Conservation (phyloP, 1,140 invertebrate genomes). For the Apis dorsata region DNA sequence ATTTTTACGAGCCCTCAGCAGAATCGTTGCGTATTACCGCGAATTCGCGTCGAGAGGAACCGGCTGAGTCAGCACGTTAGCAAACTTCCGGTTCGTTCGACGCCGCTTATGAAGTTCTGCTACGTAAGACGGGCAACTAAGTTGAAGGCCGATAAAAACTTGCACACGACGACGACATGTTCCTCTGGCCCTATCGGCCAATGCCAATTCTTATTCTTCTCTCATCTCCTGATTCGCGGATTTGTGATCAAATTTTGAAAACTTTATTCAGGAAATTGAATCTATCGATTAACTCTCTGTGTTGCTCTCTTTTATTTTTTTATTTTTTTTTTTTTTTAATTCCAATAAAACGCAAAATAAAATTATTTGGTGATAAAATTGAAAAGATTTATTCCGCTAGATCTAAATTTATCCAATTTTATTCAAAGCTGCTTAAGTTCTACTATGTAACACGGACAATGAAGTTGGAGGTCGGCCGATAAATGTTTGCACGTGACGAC, state of each 20-base stretch:
- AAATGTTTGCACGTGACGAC: too few species aligned
- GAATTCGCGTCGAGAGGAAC: conserved; percentile 22
- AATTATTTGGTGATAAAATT: too few species aligned
- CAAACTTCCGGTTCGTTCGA: conserved; percentile 50
- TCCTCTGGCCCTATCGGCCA: not conserved
- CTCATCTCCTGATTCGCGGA: not conserved
- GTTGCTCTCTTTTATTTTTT: too few species aligned
- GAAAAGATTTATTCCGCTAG: too few species aligned
- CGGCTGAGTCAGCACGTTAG: conserved; percentile 48
- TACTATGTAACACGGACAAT: too few species aligned
- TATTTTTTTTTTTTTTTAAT: too few species aligned
- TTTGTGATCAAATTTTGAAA: not conserved
- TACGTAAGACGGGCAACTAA: conserved; percentile 30
- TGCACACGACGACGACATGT: conserved; percentile 15
- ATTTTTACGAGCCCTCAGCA: conserved; percentile 40
- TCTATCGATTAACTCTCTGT: too few species aligned
- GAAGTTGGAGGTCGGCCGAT: too few species aligned
- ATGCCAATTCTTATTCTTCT: not conserved
- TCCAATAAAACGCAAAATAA: too few species aligned
- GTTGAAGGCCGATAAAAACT: conserved; percentile 38
- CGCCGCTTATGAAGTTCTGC: conserved; percentile 44
- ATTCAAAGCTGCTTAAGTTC: too few species aligned
- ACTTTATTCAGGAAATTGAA: not conserved
- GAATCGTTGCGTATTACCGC: conserved; percentile 44
- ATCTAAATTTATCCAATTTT: too few species aligned